Base-by-base conservation (phyloP, 2,797 vertebrate species). In the Thunnus albacares region DNA sequence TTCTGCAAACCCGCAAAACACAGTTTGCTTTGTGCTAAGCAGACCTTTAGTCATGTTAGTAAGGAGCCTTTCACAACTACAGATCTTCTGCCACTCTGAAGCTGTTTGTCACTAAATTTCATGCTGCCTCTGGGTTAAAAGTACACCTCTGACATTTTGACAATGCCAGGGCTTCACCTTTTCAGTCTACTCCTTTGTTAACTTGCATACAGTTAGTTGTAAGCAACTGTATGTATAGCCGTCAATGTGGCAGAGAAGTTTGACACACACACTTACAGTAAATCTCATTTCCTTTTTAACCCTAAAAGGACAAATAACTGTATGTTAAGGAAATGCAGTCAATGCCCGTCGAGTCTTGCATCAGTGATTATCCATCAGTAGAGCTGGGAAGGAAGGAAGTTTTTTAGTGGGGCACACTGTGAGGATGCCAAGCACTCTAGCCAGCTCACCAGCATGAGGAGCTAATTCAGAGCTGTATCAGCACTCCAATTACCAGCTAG, bases 391-490 rank as follows among this genome's bases (percentile, higher is more conserved):
- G 73, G 80, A 87, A 84, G 82, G 78, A 71, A 79, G 64, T 73
- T 68, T 83, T 85, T 90, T 87, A 79, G 71, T 84, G 80, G 87
- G 83, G 86, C 70, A 86, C 72, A 51, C 63, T 61, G 72, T 1
- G 63, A 84, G 58, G 75, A 76, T 91, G 89, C 89, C 87, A 90
- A 87, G 77, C 53, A 28, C 75, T 84, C 20, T 30, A 77, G 87
- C 89, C 87, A 87, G 83, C 84, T 86, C 77, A 85, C 82, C 93
- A 87, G 83, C 90, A 91, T 75, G 85, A 87, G 72, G 61, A 90
- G 82, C 82, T 87, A 85, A 91, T 87, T 87, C 85, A 69, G 83
- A 86, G 64, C 62, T 90, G 76, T 70, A 79, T 82, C 81, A 85
- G 84, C 76, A 75, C 65, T 89, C 87, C 80, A 83, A 57, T 86